Base-by-base conservation (phyloP, 2,113 vertebrate species). In the Sphyrna mokarran region DNA sequence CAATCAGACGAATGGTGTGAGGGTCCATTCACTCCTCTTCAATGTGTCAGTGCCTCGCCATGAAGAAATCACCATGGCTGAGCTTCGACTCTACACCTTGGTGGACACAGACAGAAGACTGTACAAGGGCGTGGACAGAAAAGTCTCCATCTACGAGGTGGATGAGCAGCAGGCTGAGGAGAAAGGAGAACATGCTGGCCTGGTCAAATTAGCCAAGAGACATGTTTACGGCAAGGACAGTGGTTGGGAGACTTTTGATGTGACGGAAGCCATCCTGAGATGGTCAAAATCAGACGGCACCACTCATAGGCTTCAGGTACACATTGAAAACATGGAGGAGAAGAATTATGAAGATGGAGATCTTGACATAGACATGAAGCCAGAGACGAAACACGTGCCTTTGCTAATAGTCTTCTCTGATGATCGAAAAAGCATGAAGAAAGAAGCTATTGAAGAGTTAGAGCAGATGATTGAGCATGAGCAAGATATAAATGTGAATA, bases 351-450 rank as follows among this genome's bases (percentile, higher is more conserved):
- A 83, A 80, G 96, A 97, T 95, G 98, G 98, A 11, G 97, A 98
- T n/a, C 97, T 98, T 95, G 98, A 98, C 68, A 99, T 99, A 0
- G 99, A 99, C 96, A 98, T 98, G 63, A 98, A 97, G 69, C 97
- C 97, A 0, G 98, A 98, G 96, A 98, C 98, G 76, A 99, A 98
- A 96, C 98, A 99, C 18, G 98, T 98, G 96, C 99, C 99, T 63
- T 97, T 99, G 95, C 96, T 99, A 48, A 98, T 99, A 0, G 98
- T 99, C 96, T 99, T 99, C 97, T 99, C 99, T 0, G 98, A 99
- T 18, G 99, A 99, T 96, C 98, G 98, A 94, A 99, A 98, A 96
- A 98, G 97, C 0, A 98, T 98, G 96, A 98, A 97, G 48, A 98
- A 98, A 26, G 98, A 98, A 69, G 98, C 98, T 97, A 98, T 98